Evolutionary conservation across 2,113 vertebrate genomes (phyloP).

Genomic region (Myanophis thanlyinensis): DNA sequence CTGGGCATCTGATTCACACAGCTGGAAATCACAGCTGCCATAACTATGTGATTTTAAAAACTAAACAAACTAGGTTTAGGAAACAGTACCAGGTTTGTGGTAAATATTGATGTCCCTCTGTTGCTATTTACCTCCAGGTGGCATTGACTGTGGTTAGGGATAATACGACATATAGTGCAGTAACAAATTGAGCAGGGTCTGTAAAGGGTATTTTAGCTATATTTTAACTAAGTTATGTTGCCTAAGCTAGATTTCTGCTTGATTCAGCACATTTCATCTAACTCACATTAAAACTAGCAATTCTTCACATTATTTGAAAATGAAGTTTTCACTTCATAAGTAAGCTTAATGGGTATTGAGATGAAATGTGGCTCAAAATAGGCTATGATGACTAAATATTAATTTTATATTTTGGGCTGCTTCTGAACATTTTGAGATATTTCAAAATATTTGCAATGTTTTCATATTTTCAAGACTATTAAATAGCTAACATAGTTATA

Average conservation of each 20-base stretch:
- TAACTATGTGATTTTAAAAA: neutral
- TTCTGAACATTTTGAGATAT: neutral
- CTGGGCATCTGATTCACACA: neutral
- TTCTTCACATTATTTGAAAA: neutral
- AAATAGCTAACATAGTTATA: neutral
- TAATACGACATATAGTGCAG: neutral
- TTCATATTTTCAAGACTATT: neutral
- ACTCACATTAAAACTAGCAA: too few species aligned
- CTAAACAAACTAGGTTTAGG: neutral
- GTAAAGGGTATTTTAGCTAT: neutral
- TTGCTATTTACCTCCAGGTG: neutral
- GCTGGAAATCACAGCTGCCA: neutral
- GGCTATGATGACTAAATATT: conserved; percentile 14
- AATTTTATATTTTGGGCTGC: neutral
- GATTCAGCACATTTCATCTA: neutral
- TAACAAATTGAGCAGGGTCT: neutral
- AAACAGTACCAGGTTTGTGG: neutral
- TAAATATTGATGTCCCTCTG: neutral
- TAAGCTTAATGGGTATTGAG: rapidly evolving
- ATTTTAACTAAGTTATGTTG: neutral
- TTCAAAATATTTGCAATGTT: neutral
- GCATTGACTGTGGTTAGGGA: neutral
- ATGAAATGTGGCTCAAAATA: neutral
- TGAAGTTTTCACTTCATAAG: neutral
- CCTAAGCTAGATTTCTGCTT: neutral